Base-by-base conservation (phyloP, 1,140 invertebrate genomes). In the Drosophila ercepeae region DNA sequence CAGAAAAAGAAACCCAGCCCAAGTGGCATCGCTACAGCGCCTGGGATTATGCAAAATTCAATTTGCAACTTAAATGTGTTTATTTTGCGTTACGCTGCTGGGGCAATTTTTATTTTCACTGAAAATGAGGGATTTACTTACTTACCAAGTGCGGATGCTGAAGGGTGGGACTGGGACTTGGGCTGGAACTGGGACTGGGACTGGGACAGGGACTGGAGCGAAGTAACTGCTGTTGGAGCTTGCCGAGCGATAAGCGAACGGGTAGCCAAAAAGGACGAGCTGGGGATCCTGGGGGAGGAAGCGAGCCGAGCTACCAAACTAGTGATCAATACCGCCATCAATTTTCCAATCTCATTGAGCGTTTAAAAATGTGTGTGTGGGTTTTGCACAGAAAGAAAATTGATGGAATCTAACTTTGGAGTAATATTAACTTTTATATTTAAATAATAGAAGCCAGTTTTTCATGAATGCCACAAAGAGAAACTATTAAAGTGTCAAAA, bases 31-130 rank as follows among this genome's bases (percentile, higher is more conserved):
- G 60, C 81, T 39, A 55, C 70, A 41, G 68, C 82, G 65, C 46
- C 60, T 68, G 76, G 79, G 89, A 90, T 90, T 90, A 90, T 90
- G 78, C 72, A 79, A 84, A 90, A 90, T 90, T 90, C 89, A 90
- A 90, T 90, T 90, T 90, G 83, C 89, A 90, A 90, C 78, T 90
- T 90, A 84, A 90, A 90, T 90, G 89, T 90, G 89, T 90, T 90
- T 90, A 90, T 90, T 90, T 89, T 90, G 83, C 78, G 82, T 90
- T 90, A 88, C 82, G 82, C 76, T 68, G 64, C 64, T 88, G 82
- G 79, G 82, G 82, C 83, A 88, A 89, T 88, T 88, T 88, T 89
- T 88, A 86, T 86, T 88, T 86, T 88, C 82, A 81, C 77, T 86
- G 82, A 88, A 86, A 86, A 86, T 86, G 81, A 86, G 81, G 82